Evolutionary conservation across 2,113 vertebrate genomes (phyloP), one percentile per base, ranked within the genome.

Genomic region (Sprattus sprattus): DNA sequence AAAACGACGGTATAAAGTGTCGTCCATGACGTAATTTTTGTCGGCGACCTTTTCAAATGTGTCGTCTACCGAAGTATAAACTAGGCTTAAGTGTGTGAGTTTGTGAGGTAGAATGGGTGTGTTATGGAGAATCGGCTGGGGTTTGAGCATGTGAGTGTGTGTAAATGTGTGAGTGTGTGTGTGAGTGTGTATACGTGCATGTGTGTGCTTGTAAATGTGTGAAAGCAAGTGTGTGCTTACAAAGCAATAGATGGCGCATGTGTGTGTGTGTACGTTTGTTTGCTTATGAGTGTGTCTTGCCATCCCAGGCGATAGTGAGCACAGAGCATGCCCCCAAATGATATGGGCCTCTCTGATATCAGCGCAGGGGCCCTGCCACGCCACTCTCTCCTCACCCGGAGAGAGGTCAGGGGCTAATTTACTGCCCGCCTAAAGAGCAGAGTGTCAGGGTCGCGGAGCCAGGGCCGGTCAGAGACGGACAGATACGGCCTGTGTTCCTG

Each of bases 401-500:
- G 32, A 22, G 71, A 39, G 71, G 71, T 1, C 6, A 32, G 71
- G 3, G 2, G 3, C 28, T 78, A 78, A 78, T 78, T 32, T 78
- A 78, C 71, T 78, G 25, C 71, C 71, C 28, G 0, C 71, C 44
- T 78, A 78, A 78, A 32, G 71, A 78, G 71, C 71, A 78, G 32
- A 3, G 32, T 78, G 71, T 39, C 71, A 78, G 28, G 25, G 71
- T 44, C 71, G 10, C 4, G 71, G 71, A 78, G 10, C 54, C 20
- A 22, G 3, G 5, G 54, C 18, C 54, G 22, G 52, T 13, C 64
- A 10, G 64, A 75, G 45, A 84, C 4, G 57, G 85, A 81, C 54
- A 46, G 50, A 45, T 82, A 32, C 83, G 49, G 64, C 28, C 18
- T 45, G 54, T 81, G 84, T 71, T 88, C 57, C 57, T 22, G 82